These are phyloP conservation scores for Lepidocyrtoides sp. DNA, from an alignment of 2,888 invertebrate genomes.

Conservation along the genomic window DNA sequence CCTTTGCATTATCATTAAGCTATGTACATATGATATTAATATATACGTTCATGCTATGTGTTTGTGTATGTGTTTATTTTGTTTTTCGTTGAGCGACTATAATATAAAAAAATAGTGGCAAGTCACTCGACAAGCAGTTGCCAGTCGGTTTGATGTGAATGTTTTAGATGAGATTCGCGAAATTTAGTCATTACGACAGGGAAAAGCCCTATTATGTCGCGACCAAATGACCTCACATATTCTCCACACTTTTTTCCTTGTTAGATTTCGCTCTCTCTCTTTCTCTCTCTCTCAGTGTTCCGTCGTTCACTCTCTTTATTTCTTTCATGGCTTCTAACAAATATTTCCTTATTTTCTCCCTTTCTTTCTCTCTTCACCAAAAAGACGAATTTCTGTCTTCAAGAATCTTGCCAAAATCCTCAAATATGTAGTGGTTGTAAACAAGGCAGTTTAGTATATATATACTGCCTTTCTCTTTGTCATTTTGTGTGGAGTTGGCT, in stretches of 20 bases:
- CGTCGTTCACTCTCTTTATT: neutral
- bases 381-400: conserved; percentile 74
- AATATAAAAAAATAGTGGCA: conserved; percentile 50
- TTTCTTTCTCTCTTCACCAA: conserved; percentile 6
- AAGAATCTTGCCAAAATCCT: conserved; percentile 77
- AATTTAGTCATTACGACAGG: conserved; percentile 79
- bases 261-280: conserved; percentile 10
- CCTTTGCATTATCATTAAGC: neutral
- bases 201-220: conserved; percentile 77
- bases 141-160: conserved; percentile 71
- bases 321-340: too few species aligned
- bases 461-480: conserved; percentile 69
- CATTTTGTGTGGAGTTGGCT: conserved; percentile 57
- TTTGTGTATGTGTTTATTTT: neutral
- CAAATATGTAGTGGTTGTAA: conserved; percentile 76
- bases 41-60: too few species aligned
- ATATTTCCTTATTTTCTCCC: conserved; percentile 37
- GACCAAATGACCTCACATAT: conserved; percentile 78
- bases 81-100: neutral
- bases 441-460: conserved; percentile 66
- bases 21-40: too few species aligned
- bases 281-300: neutral
- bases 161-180: conserved; percentile 76
- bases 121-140: conserved; percentile 58
- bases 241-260: conserved; percentile 39